Percentiles rank a stretch among this genome's conserved stretches.
These are phyloP conservation scores for Perca fluviatilis DNA, from an alignment of 2,113 vertebrate genomes.

Conservation along the genomic window DNA sequence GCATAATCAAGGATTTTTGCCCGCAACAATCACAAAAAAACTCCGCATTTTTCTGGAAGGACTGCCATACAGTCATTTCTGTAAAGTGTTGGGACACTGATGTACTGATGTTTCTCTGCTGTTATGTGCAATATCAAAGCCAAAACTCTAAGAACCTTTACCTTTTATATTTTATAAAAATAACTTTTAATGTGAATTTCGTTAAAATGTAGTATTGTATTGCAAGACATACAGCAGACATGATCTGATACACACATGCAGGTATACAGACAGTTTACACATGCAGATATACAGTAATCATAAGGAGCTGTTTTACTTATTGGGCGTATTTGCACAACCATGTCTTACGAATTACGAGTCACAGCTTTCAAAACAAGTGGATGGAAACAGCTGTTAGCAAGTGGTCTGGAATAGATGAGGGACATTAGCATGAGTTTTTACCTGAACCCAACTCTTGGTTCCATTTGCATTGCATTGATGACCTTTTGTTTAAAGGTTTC, in stretches of 20 bases:
- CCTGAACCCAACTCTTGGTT: conserved; percentile 38
- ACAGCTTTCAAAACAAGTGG: conserved; percentile 61
- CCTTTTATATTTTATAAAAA: too few species aligned
- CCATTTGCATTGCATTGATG: conserved; percentile 13
- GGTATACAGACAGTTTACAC: conserved; percentile 21
- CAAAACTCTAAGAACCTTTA: not conserved
- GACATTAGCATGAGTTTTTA: conserved; percentile 23
- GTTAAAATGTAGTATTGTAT: not conserved
- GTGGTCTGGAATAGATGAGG: conserved; percentile 23
- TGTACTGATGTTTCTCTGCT: not conserved
- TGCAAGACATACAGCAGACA: not conserved
- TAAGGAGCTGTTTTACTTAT: conserved; percentile 42
- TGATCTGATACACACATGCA: conserved; percentile 1
- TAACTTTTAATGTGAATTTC: not conserved
- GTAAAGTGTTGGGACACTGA: not conserved
- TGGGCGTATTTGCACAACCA: conserved; percentile 37
- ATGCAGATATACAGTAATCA: conserved; percentile 31
- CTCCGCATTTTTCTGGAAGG: too few species aligned
- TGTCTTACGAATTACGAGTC: conserved; percentile 48
- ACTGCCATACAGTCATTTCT: not conserved
- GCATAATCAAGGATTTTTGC: too few species aligned
- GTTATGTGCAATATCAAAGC: not conserved
- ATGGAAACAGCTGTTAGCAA: conserved; percentile 60
- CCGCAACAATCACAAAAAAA: too few species aligned
- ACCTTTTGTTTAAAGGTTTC: conserved; percentile 15